Evolutionary conservation across 2,888 invertebrate genomes (phyloP).

Genomic region (Bembecia ichneumoniformis): DNA sequence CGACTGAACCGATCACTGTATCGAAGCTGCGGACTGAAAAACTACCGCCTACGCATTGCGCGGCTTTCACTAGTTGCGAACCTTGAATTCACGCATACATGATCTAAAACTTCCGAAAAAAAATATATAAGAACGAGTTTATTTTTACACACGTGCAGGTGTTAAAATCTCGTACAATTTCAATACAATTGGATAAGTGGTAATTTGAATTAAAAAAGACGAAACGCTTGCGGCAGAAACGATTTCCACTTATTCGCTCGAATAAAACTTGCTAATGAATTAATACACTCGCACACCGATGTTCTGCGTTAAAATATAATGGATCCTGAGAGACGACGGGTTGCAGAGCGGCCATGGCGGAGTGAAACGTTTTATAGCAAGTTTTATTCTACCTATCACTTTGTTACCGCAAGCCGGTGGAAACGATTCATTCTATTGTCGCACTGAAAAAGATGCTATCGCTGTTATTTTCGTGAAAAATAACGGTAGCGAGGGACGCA

Average conservation of each 20-base stretch:
- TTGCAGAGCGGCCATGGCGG: neutral
- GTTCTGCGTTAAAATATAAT: conserved; percentile 28
- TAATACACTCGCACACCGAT: conserved; percentile 19
- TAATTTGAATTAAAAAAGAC: too few species aligned
- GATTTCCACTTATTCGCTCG: conserved; percentile 24
- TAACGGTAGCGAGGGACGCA: conserved; percentile 28
- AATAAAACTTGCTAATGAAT: conserved; percentile 42
- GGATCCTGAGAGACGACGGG: conserved; percentile 11
- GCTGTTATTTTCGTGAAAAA: conserved; percentile 26
- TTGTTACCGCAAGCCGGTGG: neutral
- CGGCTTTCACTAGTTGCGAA: too few species aligned
- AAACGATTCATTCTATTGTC: conserved; percentile 31
- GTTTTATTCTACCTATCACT: neutral
- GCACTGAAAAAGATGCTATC: conserved; percentile 36
- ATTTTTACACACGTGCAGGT: too few species aligned
- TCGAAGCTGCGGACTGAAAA: too few species aligned
- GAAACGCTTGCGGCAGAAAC: conserved; percentile 12
- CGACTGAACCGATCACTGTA: too few species aligned
- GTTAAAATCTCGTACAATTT: too few species aligned
- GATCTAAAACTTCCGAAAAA: too few species aligned
- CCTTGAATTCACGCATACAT: too few species aligned
- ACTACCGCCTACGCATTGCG: too few species aligned
- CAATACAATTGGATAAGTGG: too few species aligned
- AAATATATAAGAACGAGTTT: too few species aligned
- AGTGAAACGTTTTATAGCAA: neutral